Percentiles rank a stretch among this genome's conserved stretches.
Evolutionary conservation across 2,888 invertebrate genomes (phyloP).

Genomic region (Candidula unifasciata): DNA sequence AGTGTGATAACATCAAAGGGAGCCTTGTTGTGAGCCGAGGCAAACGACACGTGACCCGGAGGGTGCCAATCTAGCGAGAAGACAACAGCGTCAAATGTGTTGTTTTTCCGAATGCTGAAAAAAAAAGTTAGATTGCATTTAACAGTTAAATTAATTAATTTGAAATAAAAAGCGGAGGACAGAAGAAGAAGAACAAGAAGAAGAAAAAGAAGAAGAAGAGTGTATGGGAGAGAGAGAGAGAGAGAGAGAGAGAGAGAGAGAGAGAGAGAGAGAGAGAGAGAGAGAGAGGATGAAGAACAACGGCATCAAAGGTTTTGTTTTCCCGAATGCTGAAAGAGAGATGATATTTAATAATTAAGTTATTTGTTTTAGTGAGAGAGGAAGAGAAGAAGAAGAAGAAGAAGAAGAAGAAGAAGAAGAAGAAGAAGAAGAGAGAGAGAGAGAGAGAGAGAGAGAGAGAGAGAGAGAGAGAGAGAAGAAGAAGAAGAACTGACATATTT

Average conservation of each 20-base stretch:
- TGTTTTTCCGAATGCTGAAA: conserved; percentile 22
- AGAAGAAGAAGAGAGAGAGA: too few relatives aligned
- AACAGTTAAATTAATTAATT: too few relatives aligned
- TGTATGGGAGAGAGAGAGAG: background rate
- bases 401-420: too few relatives aligned
- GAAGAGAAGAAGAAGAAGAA: too few relatives aligned
- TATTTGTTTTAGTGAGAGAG: too few relatives aligned
- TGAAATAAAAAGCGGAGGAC: too few relatives aligned
- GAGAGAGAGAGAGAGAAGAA: too few relatives aligned
- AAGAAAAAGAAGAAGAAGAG: too few relatives aligned
- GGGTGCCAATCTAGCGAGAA: conserved; percentile 74
- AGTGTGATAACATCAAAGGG: conserved; percentile 55
- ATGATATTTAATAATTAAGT: too few relatives aligned
- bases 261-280: conserved; percentile 26
- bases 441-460: too few relatives aligned
- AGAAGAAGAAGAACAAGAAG: too few relatives aligned
- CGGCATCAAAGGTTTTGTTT: conserved; percentile 58
- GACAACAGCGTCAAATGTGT: conserved; percentile 62
- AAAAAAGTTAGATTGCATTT: background rate
- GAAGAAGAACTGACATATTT: too few relatives aligned
- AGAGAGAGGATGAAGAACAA: conserved; percentile 61
- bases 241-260: conserved; percentile 3
- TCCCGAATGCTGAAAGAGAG: conserved; percentile 23
- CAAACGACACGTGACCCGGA: conserved; percentile 72
- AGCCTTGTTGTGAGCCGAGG: conserved; percentile 62